phyloP scores from a whole-genome alignment of 2,888 invertebrate genomes.

The Orchestes rusci region DNA sequence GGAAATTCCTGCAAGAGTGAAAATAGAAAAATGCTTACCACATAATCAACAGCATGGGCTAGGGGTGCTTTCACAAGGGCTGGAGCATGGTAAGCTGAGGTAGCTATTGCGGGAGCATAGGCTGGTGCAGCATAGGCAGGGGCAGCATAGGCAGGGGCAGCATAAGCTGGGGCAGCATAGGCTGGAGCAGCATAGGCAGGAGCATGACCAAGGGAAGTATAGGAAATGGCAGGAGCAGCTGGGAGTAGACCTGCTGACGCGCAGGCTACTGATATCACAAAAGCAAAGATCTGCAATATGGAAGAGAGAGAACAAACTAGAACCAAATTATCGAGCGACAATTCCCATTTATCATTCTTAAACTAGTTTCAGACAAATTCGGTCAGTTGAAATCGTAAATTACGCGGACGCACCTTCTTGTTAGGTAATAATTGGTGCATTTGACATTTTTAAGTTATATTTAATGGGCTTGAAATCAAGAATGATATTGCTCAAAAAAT shows the following conservation, averaged over 20 bases:
- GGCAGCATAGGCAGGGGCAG: too few relatives aligned
- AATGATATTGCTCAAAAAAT: too few relatives aligned
- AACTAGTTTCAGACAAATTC: too few relatives aligned
- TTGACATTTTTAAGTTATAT: too few relatives aligned
- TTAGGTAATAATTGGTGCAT: too few relatives aligned
- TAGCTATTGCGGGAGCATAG: conserved; percentile 4
- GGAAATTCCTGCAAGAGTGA: not conserved
- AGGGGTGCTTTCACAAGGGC: conserved; percentile 27
- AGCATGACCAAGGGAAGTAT: not conserved
- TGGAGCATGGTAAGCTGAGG: too few relatives aligned
- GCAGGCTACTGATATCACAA: conserved; percentile 41
- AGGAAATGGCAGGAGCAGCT: conserved; percentile 18
- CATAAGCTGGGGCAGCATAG: conserved; percentile 25
- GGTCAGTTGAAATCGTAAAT: too few relatives aligned
- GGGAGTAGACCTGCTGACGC: conserved; percentile 47
- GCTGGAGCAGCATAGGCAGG: too few relatives aligned
- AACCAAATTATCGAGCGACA: too few relatives aligned
- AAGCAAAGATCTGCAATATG: conserved; percentile 36
- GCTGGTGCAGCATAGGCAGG: conserved; percentile 12
- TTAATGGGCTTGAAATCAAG: too few relatives aligned
- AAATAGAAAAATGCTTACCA: conserved; percentile 7
- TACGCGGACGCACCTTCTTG: too few relatives aligned
- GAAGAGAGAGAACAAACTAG: not conserved
- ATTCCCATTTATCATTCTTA: too few relatives aligned
- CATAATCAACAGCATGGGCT: conserved; percentile 26